Base-by-base conservation (phyloP, 37 sponge, comb jelly and placozoan species). In the Axinella damicornis region DNA sequence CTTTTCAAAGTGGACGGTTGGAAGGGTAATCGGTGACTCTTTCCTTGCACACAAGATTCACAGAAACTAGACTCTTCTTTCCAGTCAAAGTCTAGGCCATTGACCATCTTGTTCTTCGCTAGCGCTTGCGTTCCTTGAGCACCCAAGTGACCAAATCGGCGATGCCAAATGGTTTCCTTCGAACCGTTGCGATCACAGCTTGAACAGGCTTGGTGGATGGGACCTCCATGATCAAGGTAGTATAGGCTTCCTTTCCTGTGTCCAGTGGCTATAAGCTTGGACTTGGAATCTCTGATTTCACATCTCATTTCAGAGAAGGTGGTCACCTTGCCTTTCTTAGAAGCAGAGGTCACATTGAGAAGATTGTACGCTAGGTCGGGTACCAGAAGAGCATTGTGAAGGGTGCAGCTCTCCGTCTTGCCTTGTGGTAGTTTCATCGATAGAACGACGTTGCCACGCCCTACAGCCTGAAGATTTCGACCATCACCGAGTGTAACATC, bases 81-180 rank as follows among this genome's bases (percentile, higher is more conserved):
- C 38, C 19, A 18, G 28, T 64, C 58, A 62, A 57, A 74, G 58
- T 79, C 67, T 5, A 87, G 37, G 35, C 81, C 88, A 31, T 80
- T 37, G 1, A 87, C 81, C 39, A 87, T 33, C 27, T 80, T 62
- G 36, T 73, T 35, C 5, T 38, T 54, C 55, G 88, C 59, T 35
- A 87, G 66, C 37, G 32, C 6, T 20, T 73, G 56, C 76, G 80
- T 36, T 39, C 81, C 54, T 66, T 34, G 57, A 24, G 31, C 69
- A 37, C 72, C 41, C 38, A 87, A 71, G 31, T 87, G 88, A 35
- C 88, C 88, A 87, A 87, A 80, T 54, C 76, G 73, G n/a, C n/a
- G n/a, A n/a, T n/a, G n/a, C n/a, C n/a, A n/a, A n/a, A n/a, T n/a
- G n/a, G n/a, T n/a, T n/a, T n/a, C n/a, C n/a, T n/a, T n/a, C n/a